A percentile compares a stretch with the other conserved stretches of the same genome.
Conservation (phyloP, 2,888 invertebrate species). For the Cosmia pyralina region DNA sequence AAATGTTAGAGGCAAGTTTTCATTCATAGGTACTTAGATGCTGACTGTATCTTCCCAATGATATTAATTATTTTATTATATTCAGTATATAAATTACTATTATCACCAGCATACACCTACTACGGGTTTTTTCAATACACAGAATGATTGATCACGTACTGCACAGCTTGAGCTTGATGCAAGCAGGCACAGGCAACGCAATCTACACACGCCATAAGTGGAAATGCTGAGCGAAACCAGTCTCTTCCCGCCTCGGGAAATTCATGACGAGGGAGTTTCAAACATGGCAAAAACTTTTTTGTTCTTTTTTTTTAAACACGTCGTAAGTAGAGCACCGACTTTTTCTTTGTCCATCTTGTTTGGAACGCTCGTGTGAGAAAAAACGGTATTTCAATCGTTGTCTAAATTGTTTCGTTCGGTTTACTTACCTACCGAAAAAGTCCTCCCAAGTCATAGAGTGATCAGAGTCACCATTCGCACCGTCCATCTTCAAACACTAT, state of each 20-base stretch:
- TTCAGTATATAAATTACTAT: conserved; percentile 32
- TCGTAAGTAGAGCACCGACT: conserved; percentile 35
- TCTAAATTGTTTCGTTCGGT: conserved; percentile 13
- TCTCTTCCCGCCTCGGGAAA: conserved; percentile 77
- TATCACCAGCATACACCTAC: conserved; percentile 23
- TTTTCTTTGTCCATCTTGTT: conserved; percentile 25
- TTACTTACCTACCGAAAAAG: conserved; percentile 92
- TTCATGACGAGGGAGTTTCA: conserved; percentile 65
- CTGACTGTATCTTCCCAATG: background rate
- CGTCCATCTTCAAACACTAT: conserved; percentile 86
- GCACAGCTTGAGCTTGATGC: conserved; percentile 69
- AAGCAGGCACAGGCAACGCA: conserved; percentile 59
- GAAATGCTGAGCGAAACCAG: conserved; percentile 82
- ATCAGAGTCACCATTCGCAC: conserved; percentile 91
- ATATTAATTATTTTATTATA: conserved; percentile 15
- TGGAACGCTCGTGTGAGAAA: background rate
- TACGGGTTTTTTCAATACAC: conserved; percentile 50
- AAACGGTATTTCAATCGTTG: conserved; percentile 17
- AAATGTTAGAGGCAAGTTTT: background rate
- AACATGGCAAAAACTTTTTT: conserved; percentile 47
- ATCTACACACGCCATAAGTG: conserved; percentile 78
- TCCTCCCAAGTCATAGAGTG: conserved; percentile 93
- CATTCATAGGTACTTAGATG: background rate
- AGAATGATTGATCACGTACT: conserved; percentile 76
- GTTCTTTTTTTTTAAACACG: conserved; percentile 9